Conservation (phyloP, 2,888 invertebrate species). For the Agrypnus murinus region DNA sequence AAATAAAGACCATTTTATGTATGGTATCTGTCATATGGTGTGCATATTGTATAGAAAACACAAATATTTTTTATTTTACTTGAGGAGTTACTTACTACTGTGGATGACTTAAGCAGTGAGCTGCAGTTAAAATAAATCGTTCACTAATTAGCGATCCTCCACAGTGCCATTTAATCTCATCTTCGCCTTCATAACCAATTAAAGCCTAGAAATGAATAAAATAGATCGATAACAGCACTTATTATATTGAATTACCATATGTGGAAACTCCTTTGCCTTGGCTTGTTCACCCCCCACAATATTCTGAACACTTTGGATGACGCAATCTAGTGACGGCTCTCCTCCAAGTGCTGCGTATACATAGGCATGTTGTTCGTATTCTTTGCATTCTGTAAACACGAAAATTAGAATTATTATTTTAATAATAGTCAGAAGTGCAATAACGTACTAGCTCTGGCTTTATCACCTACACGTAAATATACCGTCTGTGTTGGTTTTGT, state of each 20-base stretch:
- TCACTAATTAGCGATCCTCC: slow-evolving; percentile 78
- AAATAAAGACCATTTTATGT: too few relatives aligned
- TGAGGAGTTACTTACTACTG: too few relatives aligned
- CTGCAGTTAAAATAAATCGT: slow-evolving; percentile 77
- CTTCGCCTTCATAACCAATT: slow-evolving; percentile 57
- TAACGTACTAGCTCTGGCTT: slow-evolving; percentile 55
- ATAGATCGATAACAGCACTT: background rate
- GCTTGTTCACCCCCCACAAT: slow-evolving; percentile 70
- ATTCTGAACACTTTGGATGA: slow-evolving; percentile 67
- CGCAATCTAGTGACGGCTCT: slow-evolving; percentile 66
- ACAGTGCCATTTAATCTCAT: slow-evolving; percentile 72
- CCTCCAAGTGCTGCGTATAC: slow-evolving; percentile 61
- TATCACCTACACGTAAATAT: slow-evolving; percentile 47
- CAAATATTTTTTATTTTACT: too few relatives aligned
- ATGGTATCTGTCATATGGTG: too few relatives aligned
- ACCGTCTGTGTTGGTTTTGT: slow-evolving; percentile 6
- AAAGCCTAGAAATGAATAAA: slow-evolving; percentile 57
- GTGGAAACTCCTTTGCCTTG: slow-evolving; percentile 58
- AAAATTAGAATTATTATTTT: slow-evolving; percentile 47
- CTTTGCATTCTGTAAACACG: slow-evolving; percentile 69
- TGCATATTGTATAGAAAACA: too few relatives aligned
- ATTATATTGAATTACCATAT: slow-evolving; percentile 55
- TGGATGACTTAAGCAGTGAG: slow-evolving; percentile 72
- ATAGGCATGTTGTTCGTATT: slow-evolving; percentile 69
- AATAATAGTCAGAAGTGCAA: background rate